Conservation (phyloP, 2,113 vertebrate species). For the Lipophrys pholis region DNA sequence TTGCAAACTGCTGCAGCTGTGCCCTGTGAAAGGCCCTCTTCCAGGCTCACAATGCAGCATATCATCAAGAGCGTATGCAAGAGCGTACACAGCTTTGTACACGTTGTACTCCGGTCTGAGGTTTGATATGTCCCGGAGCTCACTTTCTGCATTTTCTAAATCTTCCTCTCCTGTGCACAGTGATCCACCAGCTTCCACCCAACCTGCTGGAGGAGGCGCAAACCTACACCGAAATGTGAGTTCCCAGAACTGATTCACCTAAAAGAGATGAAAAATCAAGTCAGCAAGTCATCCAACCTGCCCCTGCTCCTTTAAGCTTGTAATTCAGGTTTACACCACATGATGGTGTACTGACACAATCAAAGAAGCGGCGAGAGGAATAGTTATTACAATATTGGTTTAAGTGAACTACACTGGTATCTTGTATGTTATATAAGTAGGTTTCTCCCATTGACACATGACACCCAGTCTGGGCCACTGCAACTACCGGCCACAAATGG, state of each 20-base stretch:
- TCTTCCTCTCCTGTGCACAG: constrained; percentile 75
- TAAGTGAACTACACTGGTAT: too few species aligned
- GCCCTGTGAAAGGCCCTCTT: constrained; percentile 65
- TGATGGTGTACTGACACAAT: too few species aligned
- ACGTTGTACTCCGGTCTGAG: constrained; percentile 74
- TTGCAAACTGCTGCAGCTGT: constrained; percentile 69
- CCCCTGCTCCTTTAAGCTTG: too few species aligned
- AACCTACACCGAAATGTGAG: constrained; percentile 35
- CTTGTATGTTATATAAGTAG: too few species aligned
- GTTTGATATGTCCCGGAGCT: constrained; percentile 58
- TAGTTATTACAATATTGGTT: too few species aligned
- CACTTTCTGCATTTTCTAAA: constrained; percentile 33
- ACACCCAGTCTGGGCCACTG: too few species aligned
- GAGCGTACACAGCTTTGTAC: constrained; percentile 80
- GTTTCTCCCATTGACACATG: too few species aligned
- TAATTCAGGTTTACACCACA: too few species aligned
- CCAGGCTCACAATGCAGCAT: constrained; percentile 67
- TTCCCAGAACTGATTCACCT: constrained; percentile 15
- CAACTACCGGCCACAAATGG: too few species aligned
- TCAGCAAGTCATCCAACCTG: too few species aligned
- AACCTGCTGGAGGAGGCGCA: neutral
- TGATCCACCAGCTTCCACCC: constrained; percentile 22
- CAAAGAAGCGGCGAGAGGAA: too few species aligned
- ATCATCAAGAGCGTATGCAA: constrained; percentile 73
- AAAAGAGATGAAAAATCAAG: neutral